These are phyloP conservation scores for Oeneis ivallda DNA, from an alignment of 2,888 invertebrate species.

Conservation along the genomic window DNA sequence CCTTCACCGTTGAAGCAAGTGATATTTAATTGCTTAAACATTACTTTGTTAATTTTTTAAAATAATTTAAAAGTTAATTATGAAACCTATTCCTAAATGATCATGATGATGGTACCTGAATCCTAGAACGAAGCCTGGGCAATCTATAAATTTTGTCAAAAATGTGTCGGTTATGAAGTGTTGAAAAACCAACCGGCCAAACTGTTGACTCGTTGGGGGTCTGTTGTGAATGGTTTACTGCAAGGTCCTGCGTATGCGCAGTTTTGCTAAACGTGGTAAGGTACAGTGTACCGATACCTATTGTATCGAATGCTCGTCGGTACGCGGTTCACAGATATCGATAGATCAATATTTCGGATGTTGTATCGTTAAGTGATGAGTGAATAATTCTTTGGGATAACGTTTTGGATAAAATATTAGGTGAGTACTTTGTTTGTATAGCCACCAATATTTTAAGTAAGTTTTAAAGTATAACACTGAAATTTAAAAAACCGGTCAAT, in stretches of 20 bases:
- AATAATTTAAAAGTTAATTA: too few species aligned
- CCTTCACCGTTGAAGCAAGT: too few species aligned
- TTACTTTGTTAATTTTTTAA: too few species aligned
- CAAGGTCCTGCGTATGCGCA: conserved; percentile 49
- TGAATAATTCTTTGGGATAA: conserved; percentile 4
- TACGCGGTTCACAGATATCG: conserved; percentile 11
- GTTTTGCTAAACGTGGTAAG: conserved; percentile 42
- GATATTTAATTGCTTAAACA: too few species aligned
- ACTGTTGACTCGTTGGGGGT: conserved; percentile 28
- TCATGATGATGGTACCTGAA: too few species aligned
- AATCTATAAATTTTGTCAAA: too few species aligned
- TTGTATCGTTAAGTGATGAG: conserved; percentile 20
- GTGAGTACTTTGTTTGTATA: conserved; percentile 3
- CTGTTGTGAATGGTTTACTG: conserved; percentile 33
- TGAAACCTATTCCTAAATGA: too few species aligned
- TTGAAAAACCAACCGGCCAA: neutral
- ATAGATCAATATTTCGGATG: conserved; percentile 1
- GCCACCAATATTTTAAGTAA: too few species aligned
- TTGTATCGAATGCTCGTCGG: conserved; percentile 43
- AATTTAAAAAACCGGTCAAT: too few species aligned
- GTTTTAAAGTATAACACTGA: too few species aligned
- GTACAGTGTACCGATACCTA: conserved; percentile 44
- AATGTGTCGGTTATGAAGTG: neutral
- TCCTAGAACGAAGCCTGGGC: too few species aligned
- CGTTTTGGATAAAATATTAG: neutral